Percentiles rank a stretch among this genome's conserved stretches.
These are phyloP conservation scores for Brachypodius melanocephalos DNA, from an alignment of 2,113 vertebrate genomes.

Conservation along the genomic window DNA sequence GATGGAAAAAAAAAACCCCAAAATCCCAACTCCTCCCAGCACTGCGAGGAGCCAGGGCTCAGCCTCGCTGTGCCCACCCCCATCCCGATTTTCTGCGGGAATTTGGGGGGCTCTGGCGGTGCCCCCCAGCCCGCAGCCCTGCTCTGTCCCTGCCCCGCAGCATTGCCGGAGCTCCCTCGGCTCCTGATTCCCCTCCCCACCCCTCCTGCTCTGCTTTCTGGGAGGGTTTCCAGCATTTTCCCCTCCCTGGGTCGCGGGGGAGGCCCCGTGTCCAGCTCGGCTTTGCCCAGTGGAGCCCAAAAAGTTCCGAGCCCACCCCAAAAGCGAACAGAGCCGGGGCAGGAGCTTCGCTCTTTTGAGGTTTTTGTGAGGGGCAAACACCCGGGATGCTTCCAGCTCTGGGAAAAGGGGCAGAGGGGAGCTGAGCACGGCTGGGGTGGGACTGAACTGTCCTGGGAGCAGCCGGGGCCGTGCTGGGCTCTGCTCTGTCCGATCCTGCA, in stretches of 20 bases:
- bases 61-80: not conserved
- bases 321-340: not conserved
- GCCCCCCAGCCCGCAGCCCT: not conserved
- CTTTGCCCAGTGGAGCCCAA: not conserved
- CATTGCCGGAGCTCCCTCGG: not conserved
- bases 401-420: not conserved
- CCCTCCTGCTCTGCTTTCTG: not conserved
- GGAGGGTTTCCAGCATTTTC: not conserved
- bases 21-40: fast-evolving
- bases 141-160: conserved; percentile 26
- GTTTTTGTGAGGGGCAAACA: not conserved
- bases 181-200: fast-evolving
- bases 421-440: fast-evolving
- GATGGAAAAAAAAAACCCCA: not conserved
- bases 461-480: not conserved
- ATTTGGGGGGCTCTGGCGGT: fast-evolving
- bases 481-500: not conserved
- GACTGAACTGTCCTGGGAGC: not conserved
- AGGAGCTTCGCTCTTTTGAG: not conserved
- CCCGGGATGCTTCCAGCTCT: not conserved
- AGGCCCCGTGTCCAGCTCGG: not conserved
- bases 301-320: not conserved
- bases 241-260: not conserved
- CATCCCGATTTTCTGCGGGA: fast-evolving
- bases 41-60: not conserved